Conservation (phyloP, 2,113 vertebrate species). For the Cinclus cinclus region DNA sequence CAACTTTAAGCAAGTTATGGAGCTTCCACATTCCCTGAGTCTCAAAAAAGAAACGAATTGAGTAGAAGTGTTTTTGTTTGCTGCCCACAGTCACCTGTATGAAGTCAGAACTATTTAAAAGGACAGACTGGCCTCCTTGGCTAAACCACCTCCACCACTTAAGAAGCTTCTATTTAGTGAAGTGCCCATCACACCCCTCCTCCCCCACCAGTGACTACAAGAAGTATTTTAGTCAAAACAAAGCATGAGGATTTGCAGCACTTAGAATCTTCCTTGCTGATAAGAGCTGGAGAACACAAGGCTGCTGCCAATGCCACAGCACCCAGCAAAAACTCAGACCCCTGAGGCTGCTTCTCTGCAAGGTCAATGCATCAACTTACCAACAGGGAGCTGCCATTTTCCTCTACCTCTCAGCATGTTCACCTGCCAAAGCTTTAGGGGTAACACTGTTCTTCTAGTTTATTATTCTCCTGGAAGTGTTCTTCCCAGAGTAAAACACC, state of each 20-base stretch:
- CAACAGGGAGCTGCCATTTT: not conserved
- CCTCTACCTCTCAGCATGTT: not conserved
- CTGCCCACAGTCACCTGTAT: not conserved
- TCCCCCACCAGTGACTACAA: not conserved
- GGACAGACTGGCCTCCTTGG: not conserved
- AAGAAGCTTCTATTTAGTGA: not conserved
- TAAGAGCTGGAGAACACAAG: not conserved
- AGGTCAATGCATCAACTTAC: not conserved
- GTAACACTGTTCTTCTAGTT: not conserved
- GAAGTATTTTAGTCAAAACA: not conserved
- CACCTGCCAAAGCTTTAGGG: not conserved
- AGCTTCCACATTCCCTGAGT: not conserved
- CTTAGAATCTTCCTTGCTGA: not conserved
- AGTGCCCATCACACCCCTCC: not conserved
- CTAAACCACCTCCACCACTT: not conserved
- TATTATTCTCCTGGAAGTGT: conserved; percentile 23
- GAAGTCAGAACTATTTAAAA: not conserved
- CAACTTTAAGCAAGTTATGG: not conserved
- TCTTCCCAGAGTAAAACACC: not conserved
- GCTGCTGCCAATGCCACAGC: not conserved
- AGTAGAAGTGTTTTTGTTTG: not conserved
- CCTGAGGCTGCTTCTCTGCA: not conserved
- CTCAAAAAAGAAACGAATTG: not conserved
- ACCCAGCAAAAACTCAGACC: not conserved
- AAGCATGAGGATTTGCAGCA: not conserved